Conservation (phyloP, 1,140 invertebrate genomes). For the Ostrea denselamellosa region DNA sequence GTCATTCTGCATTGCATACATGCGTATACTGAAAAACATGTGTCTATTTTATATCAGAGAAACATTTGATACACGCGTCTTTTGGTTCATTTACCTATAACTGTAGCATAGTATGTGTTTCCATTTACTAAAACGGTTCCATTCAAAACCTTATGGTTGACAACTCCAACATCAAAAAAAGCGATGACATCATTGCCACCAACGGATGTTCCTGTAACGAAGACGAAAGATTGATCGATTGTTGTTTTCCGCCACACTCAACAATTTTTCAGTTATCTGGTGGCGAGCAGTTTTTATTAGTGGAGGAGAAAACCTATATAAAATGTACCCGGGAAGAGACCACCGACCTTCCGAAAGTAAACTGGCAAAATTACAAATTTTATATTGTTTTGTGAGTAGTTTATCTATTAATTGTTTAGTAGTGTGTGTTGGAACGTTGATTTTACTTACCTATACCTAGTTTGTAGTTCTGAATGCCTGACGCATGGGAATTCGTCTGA, state of each 20-base stretch:
- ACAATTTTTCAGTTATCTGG: too few relatives aligned
- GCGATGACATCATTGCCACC: slow-evolving; percentile 58
- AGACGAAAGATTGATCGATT: neutral
- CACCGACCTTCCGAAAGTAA: too few relatives aligned
- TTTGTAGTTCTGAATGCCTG: slow-evolving; percentile 60
- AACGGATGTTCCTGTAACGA: slow-evolving; percentile 50
- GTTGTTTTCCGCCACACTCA: too few relatives aligned
- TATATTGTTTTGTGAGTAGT: neutral
- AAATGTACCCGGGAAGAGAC: too few relatives aligned
- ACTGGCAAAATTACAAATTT: neutral
- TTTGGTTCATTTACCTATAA: slow-evolving; percentile 53
- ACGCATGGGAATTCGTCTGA: slow-evolving; percentile 47
- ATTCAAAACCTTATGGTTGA: slow-evolving; percentile 58
- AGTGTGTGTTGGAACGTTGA: neutral
- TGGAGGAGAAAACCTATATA: too few relatives aligned
- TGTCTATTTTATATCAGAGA: too few relatives aligned
- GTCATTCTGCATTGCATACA: too few relatives aligned
- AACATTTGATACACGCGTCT: neutral
- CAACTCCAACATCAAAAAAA: slow-evolving; percentile 55
- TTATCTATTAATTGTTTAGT: neutral
- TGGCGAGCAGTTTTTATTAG: too few relatives aligned
- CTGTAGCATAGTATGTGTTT: slow-evolving; percentile 59
- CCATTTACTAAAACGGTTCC: slow-evolving; percentile 56
- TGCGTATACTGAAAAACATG: too few relatives aligned
- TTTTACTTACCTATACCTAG: slow-evolving; percentile 57